Conservation (phyloP, 2,888 invertebrate genomes). For the Acronicta alni region DNA sequence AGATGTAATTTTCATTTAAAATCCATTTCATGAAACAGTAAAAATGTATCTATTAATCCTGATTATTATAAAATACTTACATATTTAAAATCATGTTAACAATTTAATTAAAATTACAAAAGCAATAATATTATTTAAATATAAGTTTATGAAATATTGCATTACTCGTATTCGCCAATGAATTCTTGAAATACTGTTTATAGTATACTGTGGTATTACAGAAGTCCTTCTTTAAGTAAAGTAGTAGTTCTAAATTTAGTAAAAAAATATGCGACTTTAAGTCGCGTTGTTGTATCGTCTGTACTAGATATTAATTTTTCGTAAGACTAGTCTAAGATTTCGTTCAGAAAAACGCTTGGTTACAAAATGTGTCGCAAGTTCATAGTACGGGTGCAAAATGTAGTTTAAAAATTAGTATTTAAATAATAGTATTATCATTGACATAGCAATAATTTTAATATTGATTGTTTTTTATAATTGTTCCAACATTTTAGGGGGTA, state of each 20-base stretch:
- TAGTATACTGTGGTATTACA: slow-evolving; percentile 7
- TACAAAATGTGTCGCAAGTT: slow-evolving; percentile 35
- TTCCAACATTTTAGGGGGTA: slow-evolving; percentile 4
- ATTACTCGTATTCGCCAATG: too few relatives aligned
- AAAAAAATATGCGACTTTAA: slow-evolving; percentile 34
- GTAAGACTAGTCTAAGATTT: slow-evolving; percentile 26
- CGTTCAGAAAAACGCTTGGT: slow-evolving; percentile 28
- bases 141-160: too few relatives aligned
- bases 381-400: slow-evolving; percentile 43
- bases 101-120: too few relatives aligned
- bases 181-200: too few relatives aligned
- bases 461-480: slow-evolving; percentile 16
- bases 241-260: slow-evolving; percentile 49
- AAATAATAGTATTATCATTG: slow-evolving; percentile 19
- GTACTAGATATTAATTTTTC: slow-evolving; percentile 15
- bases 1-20: too few relatives aligned
- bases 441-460: slow-evolving; percentile 40
- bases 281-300: slow-evolving; percentile 24
- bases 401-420: slow-evolving; percentile 18
- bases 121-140: too few relatives aligned
- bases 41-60: too few relatives aligned
- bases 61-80: too few relatives aligned
- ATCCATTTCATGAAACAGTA: too few relatives aligned
- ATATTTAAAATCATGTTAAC: too few relatives aligned
- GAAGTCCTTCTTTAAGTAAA: slow-evolving; percentile 40